phyloP scores from a whole-genome alignment of 2,888 invertebrate genomes.

The Caenorhabditis sulstoni region DNA sequence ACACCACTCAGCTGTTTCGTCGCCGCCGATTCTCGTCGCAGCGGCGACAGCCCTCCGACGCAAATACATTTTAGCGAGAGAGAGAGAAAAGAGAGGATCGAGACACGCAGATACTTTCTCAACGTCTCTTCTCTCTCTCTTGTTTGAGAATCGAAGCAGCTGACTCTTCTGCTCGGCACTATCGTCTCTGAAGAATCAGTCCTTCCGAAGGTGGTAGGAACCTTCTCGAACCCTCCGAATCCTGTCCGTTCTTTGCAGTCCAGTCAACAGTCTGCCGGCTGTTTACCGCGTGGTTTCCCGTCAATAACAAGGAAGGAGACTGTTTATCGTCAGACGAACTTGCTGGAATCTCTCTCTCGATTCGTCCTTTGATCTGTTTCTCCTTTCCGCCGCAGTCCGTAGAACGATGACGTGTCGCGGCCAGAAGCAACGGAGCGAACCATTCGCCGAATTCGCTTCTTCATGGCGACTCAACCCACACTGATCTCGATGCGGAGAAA shows the following conservation, averaged over 20 bases:
- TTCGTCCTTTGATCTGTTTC: conserved; percentile 3
- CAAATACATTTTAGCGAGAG: conserved; percentile 20
- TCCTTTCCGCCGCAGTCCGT: background rate
- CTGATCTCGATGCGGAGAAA: too few species aligned
- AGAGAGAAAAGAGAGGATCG: conserved; percentile 19
- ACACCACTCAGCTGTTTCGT: conserved; percentile 60
- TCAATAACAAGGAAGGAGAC: too few species aligned
- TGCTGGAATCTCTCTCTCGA: background rate
- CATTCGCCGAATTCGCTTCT: background rate
- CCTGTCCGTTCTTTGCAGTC: background rate
- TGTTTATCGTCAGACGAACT: background rate
- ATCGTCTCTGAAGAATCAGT: background rate
- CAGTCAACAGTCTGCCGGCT: background rate
- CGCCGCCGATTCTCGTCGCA: conserved; percentile 37
- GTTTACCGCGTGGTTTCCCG: background rate
- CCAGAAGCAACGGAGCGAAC: background rate
- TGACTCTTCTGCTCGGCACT: conserved; percentile 2
- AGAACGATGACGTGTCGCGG: background rate
- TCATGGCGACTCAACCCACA: too few species aligned
- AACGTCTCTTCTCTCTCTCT: conserved; percentile 27
- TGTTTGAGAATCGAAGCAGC: conserved; percentile 33
- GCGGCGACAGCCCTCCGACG: background rate
- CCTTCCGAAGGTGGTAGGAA: background rate
- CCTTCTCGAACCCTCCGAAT: background rate
- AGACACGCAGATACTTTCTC: conserved; percentile 18